These are phyloP conservation scores for Oedothorax gibbosus DNA, from an alignment of 1,140 invertebrate genomes.

Conservation along the genomic window DNA sequence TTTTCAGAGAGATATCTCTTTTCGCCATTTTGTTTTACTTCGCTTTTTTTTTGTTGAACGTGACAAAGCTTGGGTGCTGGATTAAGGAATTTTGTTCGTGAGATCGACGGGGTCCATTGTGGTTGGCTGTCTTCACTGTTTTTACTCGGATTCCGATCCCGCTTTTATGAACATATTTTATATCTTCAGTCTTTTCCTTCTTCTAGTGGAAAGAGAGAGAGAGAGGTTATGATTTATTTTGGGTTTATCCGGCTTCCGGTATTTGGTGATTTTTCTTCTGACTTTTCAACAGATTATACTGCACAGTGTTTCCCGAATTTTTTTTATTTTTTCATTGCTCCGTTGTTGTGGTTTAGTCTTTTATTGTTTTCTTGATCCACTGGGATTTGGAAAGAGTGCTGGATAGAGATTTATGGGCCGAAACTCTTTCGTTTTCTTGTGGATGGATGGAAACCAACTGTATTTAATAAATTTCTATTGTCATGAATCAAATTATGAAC, in stretches of 20 bases:
- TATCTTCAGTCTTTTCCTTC: neutral
- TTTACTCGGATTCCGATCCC: conserved; percentile 31
- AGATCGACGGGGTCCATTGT: conserved; percentile 30
- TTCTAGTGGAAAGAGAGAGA: neutral
- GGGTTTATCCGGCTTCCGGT: neutral
- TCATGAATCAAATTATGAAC: too few species aligned
- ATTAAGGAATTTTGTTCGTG: conserved; percentile 16
- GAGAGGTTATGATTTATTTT: conserved; percentile 23
- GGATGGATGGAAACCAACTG: too few species aligned
- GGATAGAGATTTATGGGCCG: too few species aligned
- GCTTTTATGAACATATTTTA: conserved; percentile 42
- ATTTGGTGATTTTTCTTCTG: conserved; percentile 1
- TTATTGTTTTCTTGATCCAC: too few species aligned
- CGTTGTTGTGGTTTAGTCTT: too few species aligned
- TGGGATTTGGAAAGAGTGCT: too few species aligned
- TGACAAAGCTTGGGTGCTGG: neutral
- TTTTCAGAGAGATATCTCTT: conserved; percentile 5
- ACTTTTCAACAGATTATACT: conserved; percentile 20
- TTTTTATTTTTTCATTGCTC: neutral
- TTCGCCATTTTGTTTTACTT: neutral
- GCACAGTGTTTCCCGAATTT: neutral
- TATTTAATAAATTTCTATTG: too few species aligned
- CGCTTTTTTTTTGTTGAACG: neutral
- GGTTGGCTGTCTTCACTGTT: conserved; percentile 31
- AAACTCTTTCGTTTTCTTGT: too few species aligned